Percentiles rank a stretch among this genome's conserved stretches.
These are phyloP conservation scores for Bellardia bayeri DNA, from an alignment of 2,888 invertebrate genomes.

Conservation along the genomic window DNA sequence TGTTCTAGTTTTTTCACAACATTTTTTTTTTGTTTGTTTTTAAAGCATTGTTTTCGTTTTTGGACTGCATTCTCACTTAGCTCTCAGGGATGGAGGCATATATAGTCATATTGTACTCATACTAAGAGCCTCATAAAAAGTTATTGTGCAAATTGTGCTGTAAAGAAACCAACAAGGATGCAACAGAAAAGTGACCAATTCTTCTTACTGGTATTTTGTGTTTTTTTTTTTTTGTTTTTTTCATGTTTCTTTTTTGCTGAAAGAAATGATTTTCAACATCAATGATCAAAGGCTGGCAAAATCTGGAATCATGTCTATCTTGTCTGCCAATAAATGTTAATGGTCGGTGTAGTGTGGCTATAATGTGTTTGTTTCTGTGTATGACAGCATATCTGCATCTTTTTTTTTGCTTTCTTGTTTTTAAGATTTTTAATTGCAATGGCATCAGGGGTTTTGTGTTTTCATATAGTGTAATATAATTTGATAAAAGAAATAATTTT, in stretches of 20 bases:
- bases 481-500: conserved; percentile 10
- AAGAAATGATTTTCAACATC: conserved; percentile 68
- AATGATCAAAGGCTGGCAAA: conserved; percentile 60
- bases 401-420: conserved; percentile 5
- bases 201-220: conserved; percentile 2
- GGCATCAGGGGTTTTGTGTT: conserved; percentile 4
- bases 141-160: conserved; percentile 42
- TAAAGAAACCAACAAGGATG: conserved; percentile 47
- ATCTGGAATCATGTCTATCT: conserved; percentile 40
- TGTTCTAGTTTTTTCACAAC: neutral
- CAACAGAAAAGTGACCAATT: conserved; percentile 52
- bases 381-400: conserved; percentile 1
- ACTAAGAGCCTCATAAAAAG: conserved; percentile 24
- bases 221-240: neutral
- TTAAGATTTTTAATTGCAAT: conserved; percentile 52
- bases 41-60: conserved; percentile 10
- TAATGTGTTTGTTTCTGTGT: neutral
- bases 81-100: neutral
- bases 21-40: neutral
- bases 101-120: conserved; percentile 18
- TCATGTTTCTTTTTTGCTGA: neutral
- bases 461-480: conserved; percentile 29
- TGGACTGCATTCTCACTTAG: neutral
- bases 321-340: conserved; percentile 63
- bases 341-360: conserved; percentile 3